Percentiles rank a stretch among this genome's conserved stretches.
Conservation (phyloP, 2,113 vertebrate species). For the Charina bottae region DNA sequence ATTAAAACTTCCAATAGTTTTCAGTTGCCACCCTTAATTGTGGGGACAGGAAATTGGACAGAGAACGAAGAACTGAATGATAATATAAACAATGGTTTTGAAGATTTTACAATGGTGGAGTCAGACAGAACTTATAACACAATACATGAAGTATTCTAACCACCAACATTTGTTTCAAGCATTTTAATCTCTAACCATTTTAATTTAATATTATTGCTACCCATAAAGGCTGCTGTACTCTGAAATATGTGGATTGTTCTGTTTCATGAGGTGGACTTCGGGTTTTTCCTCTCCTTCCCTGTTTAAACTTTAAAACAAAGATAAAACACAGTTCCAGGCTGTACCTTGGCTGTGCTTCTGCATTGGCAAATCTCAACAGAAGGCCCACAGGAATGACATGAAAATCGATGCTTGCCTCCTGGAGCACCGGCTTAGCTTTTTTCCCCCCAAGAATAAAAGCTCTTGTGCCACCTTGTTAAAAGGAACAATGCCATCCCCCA, state of each 20-base stretch:
- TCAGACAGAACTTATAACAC: constrained; percentile 61
- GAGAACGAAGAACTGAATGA: constrained; percentile 41
- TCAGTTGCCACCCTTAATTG: not conserved
- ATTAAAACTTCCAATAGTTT: not conserved
- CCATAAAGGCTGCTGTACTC: not conserved
- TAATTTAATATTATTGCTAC: not conserved
- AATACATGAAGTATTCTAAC: constrained; percentile 36
- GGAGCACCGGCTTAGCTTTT: not conserved
- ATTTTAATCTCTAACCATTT: too few species aligned
- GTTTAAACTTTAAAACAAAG: not conserved
- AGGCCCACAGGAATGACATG: not conserved
- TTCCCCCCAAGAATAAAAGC: not conserved
- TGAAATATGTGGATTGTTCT: not conserved
- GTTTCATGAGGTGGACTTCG: not conserved
- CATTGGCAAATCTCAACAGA: not conserved
- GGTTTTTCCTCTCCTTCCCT: not conserved
- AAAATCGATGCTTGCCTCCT: not conserved
- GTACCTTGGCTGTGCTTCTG: not conserved
- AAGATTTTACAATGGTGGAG: constrained; percentile 36
- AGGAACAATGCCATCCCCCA: not conserved
- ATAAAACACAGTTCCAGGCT: not conserved
- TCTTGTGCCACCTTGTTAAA: not conserved
- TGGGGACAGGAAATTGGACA: not conserved
- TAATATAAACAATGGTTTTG: not conserved
- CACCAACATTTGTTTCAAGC: not conserved